Conservation (phyloP, 1,140 invertebrate species). For the Caenorhabditis latens region DNA sequence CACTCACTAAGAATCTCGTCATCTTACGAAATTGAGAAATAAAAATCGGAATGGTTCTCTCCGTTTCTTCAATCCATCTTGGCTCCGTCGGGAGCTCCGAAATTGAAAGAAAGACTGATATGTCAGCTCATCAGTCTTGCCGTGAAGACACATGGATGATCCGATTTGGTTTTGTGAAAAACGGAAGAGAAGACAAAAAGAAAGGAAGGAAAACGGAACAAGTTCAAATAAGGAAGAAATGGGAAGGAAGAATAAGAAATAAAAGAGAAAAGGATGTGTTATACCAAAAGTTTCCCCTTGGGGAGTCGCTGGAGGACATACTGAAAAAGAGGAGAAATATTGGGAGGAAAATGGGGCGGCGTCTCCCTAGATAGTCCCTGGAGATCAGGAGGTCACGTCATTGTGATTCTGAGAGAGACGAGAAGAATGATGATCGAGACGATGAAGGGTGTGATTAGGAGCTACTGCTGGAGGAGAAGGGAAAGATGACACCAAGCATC, state of each 20-base stretch:
- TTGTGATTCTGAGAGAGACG: neutral
- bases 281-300: neutral
- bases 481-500: constrained; percentile 31
- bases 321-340: neutral
- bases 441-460: constrained; percentile 48
- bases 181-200: neutral
- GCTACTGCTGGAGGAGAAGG: neutral
- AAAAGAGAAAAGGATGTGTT: too few species aligned
- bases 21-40: neutral
- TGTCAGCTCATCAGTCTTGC: neutral
- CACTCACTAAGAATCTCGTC: too few species aligned
- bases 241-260: too few species aligned
- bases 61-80: neutral
- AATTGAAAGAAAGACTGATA: neutral
- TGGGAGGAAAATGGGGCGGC: neutral
- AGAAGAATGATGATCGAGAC: constrained; percentile 52
- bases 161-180: constrained; percentile 11
- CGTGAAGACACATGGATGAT: neutral
- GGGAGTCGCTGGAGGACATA: neutral
- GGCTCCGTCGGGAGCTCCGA: neutral
- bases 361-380: neutral
- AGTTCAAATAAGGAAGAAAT: neutral
- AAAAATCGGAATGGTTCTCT: neutral
- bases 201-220: constrained; percentile 13
- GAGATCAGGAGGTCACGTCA: constrained; percentile 38